Base-by-base conservation (phyloP, 2,888 invertebrate species). In the Thecophora atra region DNA sequence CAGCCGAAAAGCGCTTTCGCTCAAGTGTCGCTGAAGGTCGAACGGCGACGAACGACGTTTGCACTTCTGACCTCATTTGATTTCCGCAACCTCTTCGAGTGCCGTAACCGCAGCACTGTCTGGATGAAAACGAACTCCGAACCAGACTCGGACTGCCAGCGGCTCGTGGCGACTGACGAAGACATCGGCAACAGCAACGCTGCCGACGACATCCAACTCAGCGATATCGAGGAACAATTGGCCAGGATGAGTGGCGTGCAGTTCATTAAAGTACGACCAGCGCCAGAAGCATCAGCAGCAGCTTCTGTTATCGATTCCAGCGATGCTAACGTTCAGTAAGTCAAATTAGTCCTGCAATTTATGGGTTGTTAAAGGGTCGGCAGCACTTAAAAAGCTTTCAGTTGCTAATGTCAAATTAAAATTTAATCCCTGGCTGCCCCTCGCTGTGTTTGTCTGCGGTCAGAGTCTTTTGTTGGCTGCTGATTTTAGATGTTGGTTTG, bases 181-280 rank as follows among this genome's bases (percentile, higher is more conserved):
- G 42, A 15, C 1, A 26, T 17, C 15, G 37, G 24, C 21, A 13
- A 19, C 3, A 28, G 0, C 2, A 42, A 13, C 17, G 5, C 28
- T 19, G 77, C 78, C 24, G 84, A 84, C 76, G 85, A 85, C 78
- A 81, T 83, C 68, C 84, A 82, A 76, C 76, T 86, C 74, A 86
- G 85, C 77, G 86, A 86, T 81, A 85, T 86, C 76, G 85, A 86
- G 76, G 86, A 86, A 78, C 84, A 85, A 80, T 79, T 85, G 78
- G 83, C 85, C 72, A 81, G 79, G 76, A 81, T 83, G 74, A 77
- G 80, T 76, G 77, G 56, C 30, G 44, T 19, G 8, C 28, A 26
- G 17, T 21, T 60, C 17, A 37, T 26, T 54, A 54, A 42, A n/a
- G 30, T 66, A 13, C 51, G 66, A 52, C 58, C 44, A n/a, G 26